Percentiles rank a stretch among this genome's conserved stretches.
Conservation (phyloP, 2,113 vertebrate species). For the Spizaetus ornatus region DNA sequence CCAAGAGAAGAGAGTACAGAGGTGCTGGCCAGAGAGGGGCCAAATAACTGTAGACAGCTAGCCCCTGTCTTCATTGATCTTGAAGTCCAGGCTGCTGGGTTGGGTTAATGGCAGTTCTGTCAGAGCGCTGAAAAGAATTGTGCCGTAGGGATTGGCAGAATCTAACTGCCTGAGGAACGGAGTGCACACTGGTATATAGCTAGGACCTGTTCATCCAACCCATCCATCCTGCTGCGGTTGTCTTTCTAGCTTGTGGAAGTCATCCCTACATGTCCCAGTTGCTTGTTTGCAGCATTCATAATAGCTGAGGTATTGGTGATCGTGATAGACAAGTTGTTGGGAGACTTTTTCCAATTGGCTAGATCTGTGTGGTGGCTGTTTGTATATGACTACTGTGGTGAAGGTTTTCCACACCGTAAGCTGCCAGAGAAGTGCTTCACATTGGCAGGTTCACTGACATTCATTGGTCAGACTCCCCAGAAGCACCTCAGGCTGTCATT, state of each 20-base stretch:
- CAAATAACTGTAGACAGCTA: not conserved
- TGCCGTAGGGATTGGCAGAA: not conserved
- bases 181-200: not conserved
- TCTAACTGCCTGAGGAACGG: not conserved
- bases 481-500: not conserved
- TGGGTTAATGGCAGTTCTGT: not conserved
- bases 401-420: not conserved
- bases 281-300: not conserved
- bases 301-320: not conserved
- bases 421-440: not conserved
- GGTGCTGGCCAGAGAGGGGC: not conserved
- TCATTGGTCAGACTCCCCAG: not conserved
- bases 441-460: not conserved
- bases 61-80: not conserved
- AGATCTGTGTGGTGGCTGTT: not conserved
- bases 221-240: not conserved
- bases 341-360: not conserved
- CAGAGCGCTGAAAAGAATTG: not conserved
- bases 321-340: not conserved
- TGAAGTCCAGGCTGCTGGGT: not conserved
- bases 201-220: not conserved
- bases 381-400: not conserved
- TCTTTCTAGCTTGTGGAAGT: not conserved
- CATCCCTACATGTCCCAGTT: not conserved
- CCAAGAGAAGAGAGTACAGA: not conserved